Evolutionary conservation across 2,888 invertebrate species (phyloP).

Genomic region (Meloe dianella): DNA sequence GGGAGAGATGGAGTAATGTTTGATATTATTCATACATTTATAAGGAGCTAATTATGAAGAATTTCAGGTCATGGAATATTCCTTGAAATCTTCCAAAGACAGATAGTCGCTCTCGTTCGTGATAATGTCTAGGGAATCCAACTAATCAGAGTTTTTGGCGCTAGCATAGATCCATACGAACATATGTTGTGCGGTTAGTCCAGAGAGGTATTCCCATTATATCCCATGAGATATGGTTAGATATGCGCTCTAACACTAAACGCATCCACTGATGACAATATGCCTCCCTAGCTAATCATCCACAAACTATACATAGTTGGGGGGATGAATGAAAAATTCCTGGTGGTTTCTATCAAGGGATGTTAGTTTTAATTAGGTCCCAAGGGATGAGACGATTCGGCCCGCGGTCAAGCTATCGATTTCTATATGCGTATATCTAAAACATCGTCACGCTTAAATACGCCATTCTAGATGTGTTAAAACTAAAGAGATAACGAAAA

Average conservation of each 20-base stretch:
- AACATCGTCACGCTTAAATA: slow-evolving; percentile 29
- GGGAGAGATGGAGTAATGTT: slow-evolving; percentile 30
- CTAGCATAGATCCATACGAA: slow-evolving; percentile 39
- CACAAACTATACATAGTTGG: slow-evolving; percentile 14
- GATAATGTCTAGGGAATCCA: slow-evolving; percentile 46
- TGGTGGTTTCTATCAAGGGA: slow-evolving; percentile 26
- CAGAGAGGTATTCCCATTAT: slow-evolving; percentile 43
- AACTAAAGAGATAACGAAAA: slow-evolving; percentile 43
- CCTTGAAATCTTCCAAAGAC: background rate
- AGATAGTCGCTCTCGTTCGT: slow-evolving; percentile 32
- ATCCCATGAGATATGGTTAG: slow-evolving; percentile 41
- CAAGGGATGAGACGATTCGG: slow-evolving; percentile 4
- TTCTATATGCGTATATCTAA: background rate
- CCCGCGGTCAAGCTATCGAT: slow-evolving; percentile 32
- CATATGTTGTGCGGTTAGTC: slow-evolving; percentile 42
- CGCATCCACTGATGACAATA: slow-evolving; percentile 60
- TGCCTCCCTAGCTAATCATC: slow-evolving; percentile 24
- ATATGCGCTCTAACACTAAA: slow-evolving; percentile 64
- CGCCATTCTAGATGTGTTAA: slow-evolving; percentile 38
- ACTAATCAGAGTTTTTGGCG: slow-evolving; percentile 54
- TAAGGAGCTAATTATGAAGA: slow-evolving; percentile 36
- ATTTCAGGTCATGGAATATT: slow-evolving; percentile 7
- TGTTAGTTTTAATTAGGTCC: slow-evolving; percentile 24
- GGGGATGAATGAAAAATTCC: slow-evolving; percentile 10
- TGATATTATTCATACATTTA: slow-evolving; percentile 36